Conservation (phyloP, 2,888 invertebrate species). For the Caenorhabditis afra region DNA sequence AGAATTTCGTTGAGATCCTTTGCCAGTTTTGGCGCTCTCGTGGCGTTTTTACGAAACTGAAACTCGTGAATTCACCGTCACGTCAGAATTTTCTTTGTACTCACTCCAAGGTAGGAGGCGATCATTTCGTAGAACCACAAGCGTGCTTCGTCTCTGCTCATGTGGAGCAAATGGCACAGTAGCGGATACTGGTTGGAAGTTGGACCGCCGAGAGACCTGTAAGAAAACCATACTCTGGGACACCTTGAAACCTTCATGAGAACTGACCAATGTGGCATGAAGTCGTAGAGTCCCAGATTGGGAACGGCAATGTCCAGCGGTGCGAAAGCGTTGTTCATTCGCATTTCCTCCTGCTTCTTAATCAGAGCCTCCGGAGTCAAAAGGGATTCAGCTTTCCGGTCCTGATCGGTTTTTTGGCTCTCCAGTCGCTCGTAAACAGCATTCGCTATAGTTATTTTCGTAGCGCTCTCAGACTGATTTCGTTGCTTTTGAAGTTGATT, state of each 20-base stretch:
- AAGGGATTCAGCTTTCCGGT: not conserved
- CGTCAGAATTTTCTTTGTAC: too few species aligned
- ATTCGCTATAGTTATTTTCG: too few species aligned
- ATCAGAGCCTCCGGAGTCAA: not conserved
- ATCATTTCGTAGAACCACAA: slow-evolving; percentile 13
- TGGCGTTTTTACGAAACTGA: slow-evolving; percentile 18
- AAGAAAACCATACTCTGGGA: not conserved
- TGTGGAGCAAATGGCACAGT: not conserved
- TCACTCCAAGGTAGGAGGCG: slow-evolving; percentile 14
- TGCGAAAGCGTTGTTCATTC: not conserved
- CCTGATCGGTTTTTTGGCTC: not conserved
- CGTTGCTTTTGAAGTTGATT: too few species aligned
- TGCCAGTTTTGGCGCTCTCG: not conserved
- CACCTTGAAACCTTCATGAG: not conserved
- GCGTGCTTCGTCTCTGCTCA: slow-evolving; percentile 7
- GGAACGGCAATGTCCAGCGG: not conserved
- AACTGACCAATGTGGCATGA: slow-evolving; percentile 28
- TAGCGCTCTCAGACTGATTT: too few species aligned
- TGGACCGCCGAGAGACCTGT: slow-evolving; percentile 26
- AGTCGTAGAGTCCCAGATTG: too few species aligned
- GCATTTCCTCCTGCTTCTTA: not conserved
- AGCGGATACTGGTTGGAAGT: slow-evolving; percentile 12
- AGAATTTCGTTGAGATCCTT: not conserved
- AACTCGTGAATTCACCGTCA: not conserved
- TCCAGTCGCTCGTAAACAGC: too few species aligned